Conservation (phyloP, 2,113 vertebrate species). For the Tauraco erythrolophus region DNA sequence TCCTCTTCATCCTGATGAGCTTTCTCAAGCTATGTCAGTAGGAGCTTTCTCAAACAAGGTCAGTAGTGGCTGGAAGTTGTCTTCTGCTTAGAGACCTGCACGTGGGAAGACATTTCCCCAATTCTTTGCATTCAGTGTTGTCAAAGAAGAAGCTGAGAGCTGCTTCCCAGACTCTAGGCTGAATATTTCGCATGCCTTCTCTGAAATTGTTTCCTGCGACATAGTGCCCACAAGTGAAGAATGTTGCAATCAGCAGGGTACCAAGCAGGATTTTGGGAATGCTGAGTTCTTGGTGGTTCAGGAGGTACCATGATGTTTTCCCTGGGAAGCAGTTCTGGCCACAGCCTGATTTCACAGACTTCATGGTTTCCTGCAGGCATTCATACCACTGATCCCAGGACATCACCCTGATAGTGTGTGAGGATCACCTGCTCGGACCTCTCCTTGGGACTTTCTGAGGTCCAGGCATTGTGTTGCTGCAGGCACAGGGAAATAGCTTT, state of each 20-base stretch:
- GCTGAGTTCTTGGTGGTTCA: neutral
- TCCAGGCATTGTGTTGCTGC: neutral
- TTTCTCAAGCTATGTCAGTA: neutral
- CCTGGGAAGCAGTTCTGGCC: neutral
- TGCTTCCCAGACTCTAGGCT: neutral
- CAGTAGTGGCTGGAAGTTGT: neutral
- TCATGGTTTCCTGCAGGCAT: neutral
- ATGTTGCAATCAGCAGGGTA: neutral
- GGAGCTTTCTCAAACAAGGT: neutral
- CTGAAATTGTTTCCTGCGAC: neutral
- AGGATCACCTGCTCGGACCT: neutral
- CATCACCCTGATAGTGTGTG: neutral
- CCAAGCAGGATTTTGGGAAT: neutral
- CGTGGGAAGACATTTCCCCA: neutral
- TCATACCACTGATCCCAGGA: neutral
- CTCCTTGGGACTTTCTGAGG: neutral
- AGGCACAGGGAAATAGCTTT: neutral
- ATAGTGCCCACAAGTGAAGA: neutral
- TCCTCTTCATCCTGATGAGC: neutral
- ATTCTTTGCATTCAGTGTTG: neutral
- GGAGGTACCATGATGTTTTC: neutral
- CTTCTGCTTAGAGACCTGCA: neutral
- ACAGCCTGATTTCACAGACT: neutral
- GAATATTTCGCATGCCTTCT: neutral
- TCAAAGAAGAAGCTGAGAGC: neutral